These are phyloP conservation scores for Drosophila navojoa DNA, from an alignment of 1,140 invertebrate genomes.

Conservation along the genomic window DNA sequence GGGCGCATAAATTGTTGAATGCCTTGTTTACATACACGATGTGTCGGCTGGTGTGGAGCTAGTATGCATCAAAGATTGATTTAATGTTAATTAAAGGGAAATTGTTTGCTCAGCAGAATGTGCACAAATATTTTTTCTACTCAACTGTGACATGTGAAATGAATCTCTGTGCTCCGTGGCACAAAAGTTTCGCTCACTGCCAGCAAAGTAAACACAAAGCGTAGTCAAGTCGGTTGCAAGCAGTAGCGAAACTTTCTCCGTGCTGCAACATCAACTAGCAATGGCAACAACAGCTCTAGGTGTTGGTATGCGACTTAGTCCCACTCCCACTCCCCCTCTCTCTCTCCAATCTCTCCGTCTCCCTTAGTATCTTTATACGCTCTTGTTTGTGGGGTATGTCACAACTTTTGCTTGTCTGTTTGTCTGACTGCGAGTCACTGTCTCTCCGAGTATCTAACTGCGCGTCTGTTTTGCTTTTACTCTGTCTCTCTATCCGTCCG, in stretches of 20 bases:
- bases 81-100: slow-evolving; percentile 71
- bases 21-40: slow-evolving; percentile 18
- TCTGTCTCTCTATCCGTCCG: slow-evolving; percentile 33
- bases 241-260: slow-evolving; percentile 41
- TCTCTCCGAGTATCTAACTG: slow-evolving; percentile 7
- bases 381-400: slow-evolving; percentile 60
- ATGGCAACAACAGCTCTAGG: slow-evolving; percentile 45
- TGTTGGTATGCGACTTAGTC: slow-evolving; percentile 35
- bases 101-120: slow-evolving; percentile 51
- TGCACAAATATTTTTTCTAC: slow-evolving; percentile 46
- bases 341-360: not conserved
- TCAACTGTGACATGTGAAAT: slow-evolving; percentile 61
- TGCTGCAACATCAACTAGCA: slow-evolving; percentile 29
- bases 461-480: not conserved
- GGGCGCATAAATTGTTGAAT: slow-evolving; percentile 39
- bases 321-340: not conserved
- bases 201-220: slow-evolving; percentile 58
- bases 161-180: slow-evolving; percentile 47
- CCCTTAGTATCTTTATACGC: slow-evolving; percentile 7
- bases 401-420: slow-evolving; percentile 71
- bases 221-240: slow-evolving; percentile 41
- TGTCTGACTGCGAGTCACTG: slow-evolving; percentile 43
- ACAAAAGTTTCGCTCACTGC: slow-evolving; percentile 39
- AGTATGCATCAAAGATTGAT: slow-evolving; percentile 45
- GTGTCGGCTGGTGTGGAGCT: slow-evolving; percentile 6